Percentiles rank a stretch among this genome's conserved stretches.
Evolutionary conservation across 2,797 vertebrate species (phyloP).

Genomic region (Capromys pilorides): DNA sequence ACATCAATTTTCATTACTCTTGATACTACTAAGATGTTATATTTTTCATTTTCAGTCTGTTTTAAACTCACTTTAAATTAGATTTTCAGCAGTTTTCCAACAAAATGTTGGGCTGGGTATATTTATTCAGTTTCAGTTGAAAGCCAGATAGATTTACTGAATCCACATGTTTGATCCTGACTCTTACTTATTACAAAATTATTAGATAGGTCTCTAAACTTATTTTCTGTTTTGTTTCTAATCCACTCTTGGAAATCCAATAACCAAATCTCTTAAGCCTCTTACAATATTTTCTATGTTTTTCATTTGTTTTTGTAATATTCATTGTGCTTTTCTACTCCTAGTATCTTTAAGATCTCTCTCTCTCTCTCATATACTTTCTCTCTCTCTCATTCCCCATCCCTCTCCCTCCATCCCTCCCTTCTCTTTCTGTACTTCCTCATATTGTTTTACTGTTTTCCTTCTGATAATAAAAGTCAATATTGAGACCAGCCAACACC

Average conservation of each 20-base stretch:
- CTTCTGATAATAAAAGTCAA: neutral
- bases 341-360: neutral
- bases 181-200: neutral
- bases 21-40: neutral
- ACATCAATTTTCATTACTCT: neutral
- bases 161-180: neutral
- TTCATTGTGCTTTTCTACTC: neutral
- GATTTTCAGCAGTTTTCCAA: neutral
- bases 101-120: neutral
- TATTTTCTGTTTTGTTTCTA: slow-evolving; percentile 10
- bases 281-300: neutral
- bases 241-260: neutral
- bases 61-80: neutral
- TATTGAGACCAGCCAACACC: no score
- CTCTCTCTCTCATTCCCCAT: neutral
- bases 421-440: neutral
- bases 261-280: neutral
- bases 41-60: neutral
- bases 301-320: neutral
- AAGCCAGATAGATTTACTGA: neutral
- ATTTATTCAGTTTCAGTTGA: neutral
- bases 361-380: no score
- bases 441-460: neutral
- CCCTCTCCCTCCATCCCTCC: neutral
- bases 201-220: neutral